phyloP scores from a whole-genome alignment of 2,797 vertebrate species.

The Valencia hispanica region DNA sequence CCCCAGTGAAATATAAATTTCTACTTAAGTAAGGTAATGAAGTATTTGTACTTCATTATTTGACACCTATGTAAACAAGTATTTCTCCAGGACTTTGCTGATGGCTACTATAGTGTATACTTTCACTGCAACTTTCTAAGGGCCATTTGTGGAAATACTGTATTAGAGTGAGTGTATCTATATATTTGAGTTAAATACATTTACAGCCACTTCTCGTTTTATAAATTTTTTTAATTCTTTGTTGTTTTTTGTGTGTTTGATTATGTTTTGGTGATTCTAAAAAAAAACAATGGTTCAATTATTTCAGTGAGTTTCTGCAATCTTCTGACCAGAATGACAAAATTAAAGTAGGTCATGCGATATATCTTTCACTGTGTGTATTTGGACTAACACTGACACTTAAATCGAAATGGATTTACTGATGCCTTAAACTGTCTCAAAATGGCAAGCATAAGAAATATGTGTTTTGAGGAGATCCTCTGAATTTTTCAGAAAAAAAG shows the following conservation, averaged over 20 bases:
- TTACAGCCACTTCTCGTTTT: neutral
- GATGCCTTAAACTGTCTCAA: constrained; percentile 28
- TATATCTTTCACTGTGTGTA: neutral
- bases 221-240: neutral
- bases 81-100: no score
- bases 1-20: no score
- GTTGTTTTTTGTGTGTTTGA: neutral
- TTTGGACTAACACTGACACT: constrained; percentile 1
- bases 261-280: neutral
- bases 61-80: no score
- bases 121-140: neutral
- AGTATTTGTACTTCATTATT: no score
- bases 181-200: neutral
- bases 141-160: neutral
- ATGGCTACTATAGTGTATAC: neutral
- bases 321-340: neutral
- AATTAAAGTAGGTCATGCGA: constrained; percentile 17
- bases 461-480: constrained; percentile 2
- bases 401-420: constrained; percentile 33
- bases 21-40: no score
- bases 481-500: constrained; percentile 25
- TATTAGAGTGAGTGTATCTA: neutral
- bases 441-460: constrained; percentile 11
- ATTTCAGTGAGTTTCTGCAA: neutral
- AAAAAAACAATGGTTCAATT: neutral